Evolutionary conservation across 2,888 invertebrate species (phyloP).

Genomic region (Drosophila aldrichi): DNA sequence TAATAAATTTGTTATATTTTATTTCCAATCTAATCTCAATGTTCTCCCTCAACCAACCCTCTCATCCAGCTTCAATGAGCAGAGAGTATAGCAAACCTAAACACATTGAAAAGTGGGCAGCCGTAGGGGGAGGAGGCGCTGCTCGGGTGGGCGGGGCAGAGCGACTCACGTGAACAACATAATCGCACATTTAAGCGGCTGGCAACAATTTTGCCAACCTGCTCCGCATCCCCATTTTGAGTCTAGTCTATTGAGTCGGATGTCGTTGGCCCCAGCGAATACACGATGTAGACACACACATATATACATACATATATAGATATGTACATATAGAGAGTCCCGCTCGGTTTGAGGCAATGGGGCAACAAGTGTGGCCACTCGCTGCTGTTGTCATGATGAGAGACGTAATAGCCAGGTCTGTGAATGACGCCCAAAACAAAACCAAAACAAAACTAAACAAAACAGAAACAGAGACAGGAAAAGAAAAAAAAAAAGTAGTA

Average conservation of each 20-base stretch:
- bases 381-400: conserved; percentile 16
- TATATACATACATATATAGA: not conserved
- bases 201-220: conserved; percentile 43
- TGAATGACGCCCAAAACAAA: conserved; percentile 36
- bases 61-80: no score
- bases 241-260: conserved; percentile 4
- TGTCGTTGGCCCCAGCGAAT: conserved; percentile 16
- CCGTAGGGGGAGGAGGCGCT: not conserved
- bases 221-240: not conserved
- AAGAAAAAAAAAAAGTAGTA: not conserved
- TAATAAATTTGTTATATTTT: not conserved
- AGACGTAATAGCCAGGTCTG: conserved; percentile 42
- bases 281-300: not conserved
- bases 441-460: not conserved
- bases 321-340: conserved; percentile 5
- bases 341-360: conserved; percentile 32
- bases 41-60: not conserved
- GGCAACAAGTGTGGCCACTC: conserved; percentile 62
- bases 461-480: not conserved
- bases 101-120: conserved; percentile 33
- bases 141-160: not conserved
- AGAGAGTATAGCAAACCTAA: conserved; percentile 21
- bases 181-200: conserved; percentile 64
- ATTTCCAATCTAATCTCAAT: not conserved
- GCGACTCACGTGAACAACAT: conserved; percentile 59